Conservation (phyloP, 2,888 invertebrate genomes). For the Argynnis bischoffii region DNA sequence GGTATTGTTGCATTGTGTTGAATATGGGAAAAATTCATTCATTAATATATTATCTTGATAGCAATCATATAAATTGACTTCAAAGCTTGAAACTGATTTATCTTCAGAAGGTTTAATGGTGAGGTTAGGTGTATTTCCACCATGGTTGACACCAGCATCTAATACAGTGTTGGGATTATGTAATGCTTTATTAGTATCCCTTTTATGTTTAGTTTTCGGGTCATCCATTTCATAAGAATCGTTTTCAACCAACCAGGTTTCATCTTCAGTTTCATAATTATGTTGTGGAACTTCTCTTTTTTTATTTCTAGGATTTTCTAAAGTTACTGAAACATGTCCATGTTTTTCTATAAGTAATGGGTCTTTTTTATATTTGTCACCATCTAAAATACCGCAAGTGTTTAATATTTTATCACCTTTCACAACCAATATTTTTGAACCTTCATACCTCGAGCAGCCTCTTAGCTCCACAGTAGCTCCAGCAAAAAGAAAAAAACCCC, state of each 20-base stretch:
- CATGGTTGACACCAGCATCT: conserved; percentile 89
- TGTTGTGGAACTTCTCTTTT: conserved; percentile 32
- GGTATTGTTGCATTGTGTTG: conserved; percentile 85
- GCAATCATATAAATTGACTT: conserved; percentile 88
- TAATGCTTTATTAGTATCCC: conserved; percentile 59
- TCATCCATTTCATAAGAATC: conserved; percentile 28
- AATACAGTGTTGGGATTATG: conserved; percentile 81
- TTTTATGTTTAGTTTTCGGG: conserved; percentile 49
- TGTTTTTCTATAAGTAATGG: conserved; percentile 83
- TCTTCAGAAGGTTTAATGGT: conserved; percentile 78
- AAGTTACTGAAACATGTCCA: conserved; percentile 77
- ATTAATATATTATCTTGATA: conserved; percentile 89
- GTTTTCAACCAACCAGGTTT: conserved; percentile 27
- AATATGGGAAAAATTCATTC: conserved; percentile 87
- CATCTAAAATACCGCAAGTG: conserved; percentile 90
- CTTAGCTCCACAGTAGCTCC: conserved; percentile 90
- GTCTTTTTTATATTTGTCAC: conserved; percentile 84
- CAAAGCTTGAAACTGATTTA: conserved; percentile 91
- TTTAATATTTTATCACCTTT: conserved; percentile 89
- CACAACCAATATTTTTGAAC: conserved; percentile 90
- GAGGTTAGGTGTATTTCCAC: conserved; percentile 86
- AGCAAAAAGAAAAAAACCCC: conserved; percentile 92
- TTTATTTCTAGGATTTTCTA: conserved; percentile 61
- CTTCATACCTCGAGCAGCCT: conserved; percentile 90
- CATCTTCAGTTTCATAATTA: conserved; percentile 22